Conservation (phyloP, 2,888 invertebrate genomes). For the Apocheima hispidaria region DNA sequence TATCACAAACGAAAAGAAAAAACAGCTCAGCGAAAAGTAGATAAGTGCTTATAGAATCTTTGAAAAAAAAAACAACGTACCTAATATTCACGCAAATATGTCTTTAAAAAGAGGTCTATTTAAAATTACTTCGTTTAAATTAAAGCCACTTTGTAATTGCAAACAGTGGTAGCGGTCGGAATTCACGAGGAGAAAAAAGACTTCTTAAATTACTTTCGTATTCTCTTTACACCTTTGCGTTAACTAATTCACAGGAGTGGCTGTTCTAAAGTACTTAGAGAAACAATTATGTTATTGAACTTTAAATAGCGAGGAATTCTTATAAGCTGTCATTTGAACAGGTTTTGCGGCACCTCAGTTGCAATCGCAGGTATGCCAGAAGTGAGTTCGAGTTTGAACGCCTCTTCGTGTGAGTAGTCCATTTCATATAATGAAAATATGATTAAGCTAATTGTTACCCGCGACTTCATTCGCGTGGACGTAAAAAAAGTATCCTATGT, state of each 20-base stretch:
- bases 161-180: constrained; percentile 26
- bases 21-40: no score
- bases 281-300: constrained; percentile 53
- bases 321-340: constrained; percentile 62
- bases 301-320: constrained; percentile 61
- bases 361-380: constrained; percentile 38
- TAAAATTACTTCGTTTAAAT: constrained; percentile 37
- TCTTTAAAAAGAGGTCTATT: constrained; percentile 31
- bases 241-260: constrained; percentile 14
- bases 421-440: no score
- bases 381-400: constrained; percentile 2
- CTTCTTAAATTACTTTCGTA: constrained; percentile 31
- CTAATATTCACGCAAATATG: not conserved
- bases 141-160: constrained; percentile 37
- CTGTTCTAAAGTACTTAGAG: constrained; percentile 28
- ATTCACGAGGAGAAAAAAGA: constrained; percentile 28
- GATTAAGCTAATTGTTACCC: no score
- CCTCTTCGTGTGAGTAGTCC: constrained; percentile 16
- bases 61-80: no score
- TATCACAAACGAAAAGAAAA: no score
- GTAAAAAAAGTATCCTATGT: no score
- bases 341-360: constrained; percentile 60
- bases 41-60: no score
- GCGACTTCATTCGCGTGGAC: no score
- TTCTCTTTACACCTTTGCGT: constrained; percentile 31